Evolutionary conservation across 2,797 vertebrate species (phyloP).

Genomic region (Hozukius guyotensis): DNA sequence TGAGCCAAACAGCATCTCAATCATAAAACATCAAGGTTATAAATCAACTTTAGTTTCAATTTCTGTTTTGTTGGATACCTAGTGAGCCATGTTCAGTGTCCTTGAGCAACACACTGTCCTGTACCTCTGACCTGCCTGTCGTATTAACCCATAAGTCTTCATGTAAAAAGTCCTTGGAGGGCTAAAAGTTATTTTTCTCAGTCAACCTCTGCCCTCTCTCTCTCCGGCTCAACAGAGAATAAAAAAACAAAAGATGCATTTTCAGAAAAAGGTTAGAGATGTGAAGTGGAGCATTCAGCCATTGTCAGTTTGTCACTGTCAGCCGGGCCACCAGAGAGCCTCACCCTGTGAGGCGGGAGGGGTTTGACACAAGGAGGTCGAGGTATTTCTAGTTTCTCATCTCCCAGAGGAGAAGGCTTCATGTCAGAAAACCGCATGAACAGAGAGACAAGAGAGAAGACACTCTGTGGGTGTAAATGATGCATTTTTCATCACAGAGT

Average conservation of each 20-base stretch:
- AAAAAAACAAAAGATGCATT: not conserved
- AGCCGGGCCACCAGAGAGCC: slow-evolving; percentile 55
- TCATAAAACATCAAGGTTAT: not conserved
- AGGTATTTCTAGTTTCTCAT: slow-evolving; percentile 53
- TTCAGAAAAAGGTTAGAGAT: slow-evolving; percentile 37
- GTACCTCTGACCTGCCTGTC: not conserved
- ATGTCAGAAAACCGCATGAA: slow-evolving; percentile 54
- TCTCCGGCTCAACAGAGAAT: slow-evolving; percentile 9
- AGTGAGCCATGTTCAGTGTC: not conserved
- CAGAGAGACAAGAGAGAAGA: slow-evolving; percentile 41
- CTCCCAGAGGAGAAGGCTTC: slow-evolving; percentile 58
- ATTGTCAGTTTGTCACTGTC: slow-evolving; percentile 77
- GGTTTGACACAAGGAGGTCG: slow-evolving; percentile 71
- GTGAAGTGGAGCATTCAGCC: slow-evolving; percentile 67
- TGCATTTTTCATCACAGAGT: slow-evolving; percentile 49
- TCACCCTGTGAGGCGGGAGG: slow-evolving; percentile 23
- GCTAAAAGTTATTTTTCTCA: slow-evolving; percentile 11
- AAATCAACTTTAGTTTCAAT: not conserved
- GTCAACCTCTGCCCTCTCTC: slow-evolving; percentile 25
- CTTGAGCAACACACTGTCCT: not conserved
- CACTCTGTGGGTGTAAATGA: slow-evolving; percentile 49
- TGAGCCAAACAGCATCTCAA: not conserved
- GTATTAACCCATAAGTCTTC: slow-evolving; percentile 13
- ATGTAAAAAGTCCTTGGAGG: slow-evolving; percentile 23
- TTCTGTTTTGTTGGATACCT: not conserved